Percentiles rank a stretch among this genome's conserved stretches.
These are phyloP conservation scores for Podarcis muralis DNA, from an alignment of 2,113 vertebrate species.

Conservation along the genomic window DNA sequence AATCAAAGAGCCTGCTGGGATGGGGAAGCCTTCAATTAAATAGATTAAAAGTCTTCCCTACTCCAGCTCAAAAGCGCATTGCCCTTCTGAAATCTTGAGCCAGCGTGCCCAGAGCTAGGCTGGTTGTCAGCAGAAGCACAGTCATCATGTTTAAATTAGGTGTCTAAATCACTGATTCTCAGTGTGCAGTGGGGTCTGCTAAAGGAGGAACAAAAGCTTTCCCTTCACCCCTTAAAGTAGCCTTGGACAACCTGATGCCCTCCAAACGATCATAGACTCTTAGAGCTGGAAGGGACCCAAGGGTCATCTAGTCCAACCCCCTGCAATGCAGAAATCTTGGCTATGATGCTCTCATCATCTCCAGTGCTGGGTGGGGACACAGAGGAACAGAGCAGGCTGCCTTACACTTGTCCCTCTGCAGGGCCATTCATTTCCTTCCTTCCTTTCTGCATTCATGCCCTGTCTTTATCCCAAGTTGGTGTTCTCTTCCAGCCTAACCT, in stretches of 20 bases:
- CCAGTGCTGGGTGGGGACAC: too few species aligned
- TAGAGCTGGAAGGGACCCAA: too few species aligned
- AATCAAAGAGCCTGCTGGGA: not conserved
- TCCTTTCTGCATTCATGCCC: too few species aligned
- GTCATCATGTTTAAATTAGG: not conserved
- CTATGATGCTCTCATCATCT: too few species aligned
- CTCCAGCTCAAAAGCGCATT: accelerated
- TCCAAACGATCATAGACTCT: not conserved
- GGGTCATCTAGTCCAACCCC: too few species aligned
- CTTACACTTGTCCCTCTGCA: too few species aligned
- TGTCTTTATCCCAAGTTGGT: too few species aligned
- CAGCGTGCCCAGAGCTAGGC: not conserved
- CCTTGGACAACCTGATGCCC: not conserved
- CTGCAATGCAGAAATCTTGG: too few species aligned
- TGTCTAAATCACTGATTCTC: not conserved
- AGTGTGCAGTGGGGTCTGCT: not conserved
- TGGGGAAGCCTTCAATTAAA: not conserved
- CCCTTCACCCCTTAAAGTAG: not conserved
- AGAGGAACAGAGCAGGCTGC: too few species aligned
- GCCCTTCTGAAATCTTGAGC: not conserved
- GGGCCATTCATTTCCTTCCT: too few species aligned
- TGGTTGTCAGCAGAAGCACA: not conserved
- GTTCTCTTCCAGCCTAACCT: too few species aligned
- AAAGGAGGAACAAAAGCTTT: not conserved
- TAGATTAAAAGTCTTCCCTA: not conserved